Conservation (phyloP, 2,113 vertebrate species). For the Gnathonemus echidnorhynchus region DNA sequence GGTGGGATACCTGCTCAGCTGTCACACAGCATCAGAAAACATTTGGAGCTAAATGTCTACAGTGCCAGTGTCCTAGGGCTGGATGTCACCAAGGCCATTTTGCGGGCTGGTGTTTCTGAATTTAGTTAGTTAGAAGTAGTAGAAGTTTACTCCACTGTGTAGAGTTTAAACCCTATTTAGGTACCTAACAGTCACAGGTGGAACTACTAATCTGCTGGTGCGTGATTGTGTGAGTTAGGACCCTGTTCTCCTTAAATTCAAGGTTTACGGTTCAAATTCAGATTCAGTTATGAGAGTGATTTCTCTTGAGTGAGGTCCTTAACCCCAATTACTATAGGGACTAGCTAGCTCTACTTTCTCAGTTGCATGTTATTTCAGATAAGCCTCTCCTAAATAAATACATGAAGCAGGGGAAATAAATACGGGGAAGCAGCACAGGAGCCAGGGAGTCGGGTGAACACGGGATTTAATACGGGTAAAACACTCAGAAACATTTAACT, state of each 20-base stretch:
- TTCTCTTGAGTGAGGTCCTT: background rate
- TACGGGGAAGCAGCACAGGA: background rate
- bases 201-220: background rate
- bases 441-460: too few species aligned
- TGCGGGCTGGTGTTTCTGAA: background rate
- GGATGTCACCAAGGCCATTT: background rate
- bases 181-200: background rate
- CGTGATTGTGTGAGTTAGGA: background rate
- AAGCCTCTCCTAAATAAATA: background rate
- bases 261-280: background rate
- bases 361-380: background rate
- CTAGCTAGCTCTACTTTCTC: background rate
- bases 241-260: background rate
- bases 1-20: slow-evolving; percentile 25
- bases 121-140: background rate
- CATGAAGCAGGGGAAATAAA: background rate
- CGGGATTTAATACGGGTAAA: too few species aligned
- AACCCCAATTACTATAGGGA: background rate
- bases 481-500: too few species aligned
- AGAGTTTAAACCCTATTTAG: background rate
- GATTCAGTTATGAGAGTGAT: background rate
- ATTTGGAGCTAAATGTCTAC: background rate
- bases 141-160: background rate
- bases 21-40: background rate
- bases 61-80: background rate